Evolutionary conservation across 2,113 vertebrate species (phyloP), one percentile per base, ranked within the genome.

Genomic region (Alligator sinensis): DNA sequence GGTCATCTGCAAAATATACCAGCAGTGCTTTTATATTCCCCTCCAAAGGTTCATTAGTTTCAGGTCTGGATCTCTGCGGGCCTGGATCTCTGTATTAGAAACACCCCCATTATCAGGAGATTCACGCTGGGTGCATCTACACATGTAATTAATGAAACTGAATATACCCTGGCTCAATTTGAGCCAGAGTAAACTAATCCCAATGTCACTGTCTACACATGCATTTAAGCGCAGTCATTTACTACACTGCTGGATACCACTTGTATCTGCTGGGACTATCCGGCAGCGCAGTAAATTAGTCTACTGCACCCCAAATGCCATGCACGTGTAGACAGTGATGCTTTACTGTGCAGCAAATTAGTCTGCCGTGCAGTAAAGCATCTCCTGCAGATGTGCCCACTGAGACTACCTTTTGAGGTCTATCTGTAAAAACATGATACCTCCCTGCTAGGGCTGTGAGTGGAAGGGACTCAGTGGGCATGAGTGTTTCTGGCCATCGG

Each of bases 1-100:
- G 64, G 91, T 92, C 91, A 92, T 81, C 82, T 80, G 89, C 70
- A 93, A n/a, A 24, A 94, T 90, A 91, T 82, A 87, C 77, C 77
- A 83, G 80, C 66, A 89, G 82, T 70, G 94, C 92, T 82, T 80
- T 89, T 91, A 16, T 80, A 89, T 59, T 85, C 91, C 54, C 84
- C 84, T 64, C 22, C 79, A 82, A 30, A 84, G 64, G n/a, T 86
- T 68, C 27, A 77, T 66, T 90, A 68, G 55, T 34, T 80, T n/a
- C 66, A 80, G 87, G 72, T 34, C 63, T 0, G 0, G n/a, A 89
- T 55, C 63, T 57, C 1, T 1, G 72, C 22, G 92, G 27, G 21
- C n/a, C 58, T 7, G 55, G 86, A 82, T 80, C 25, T n/a, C 9
- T 64, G 19, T 17, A 17, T 89, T 47, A 91, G 68, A 77, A 68